These are phyloP conservation scores for Cheiracanthium punctorium DNA, from an alignment of 2,888 invertebrate genomes.

Conservation along the genomic window DNA sequence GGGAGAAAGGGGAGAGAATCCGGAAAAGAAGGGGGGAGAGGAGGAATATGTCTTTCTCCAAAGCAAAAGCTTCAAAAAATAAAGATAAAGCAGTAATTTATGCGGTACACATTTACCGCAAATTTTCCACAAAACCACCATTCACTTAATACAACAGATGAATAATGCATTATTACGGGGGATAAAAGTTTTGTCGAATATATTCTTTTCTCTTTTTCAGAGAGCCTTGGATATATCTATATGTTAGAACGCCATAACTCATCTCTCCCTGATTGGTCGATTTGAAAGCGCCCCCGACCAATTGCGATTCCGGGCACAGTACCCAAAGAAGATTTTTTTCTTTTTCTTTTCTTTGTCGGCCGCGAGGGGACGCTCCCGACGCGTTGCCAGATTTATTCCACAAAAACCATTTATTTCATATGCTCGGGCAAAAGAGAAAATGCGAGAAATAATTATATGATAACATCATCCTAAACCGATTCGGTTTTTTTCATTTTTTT, in stretches of 20 bases:
- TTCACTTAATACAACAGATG: constrained; percentile 68
- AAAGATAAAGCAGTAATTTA: constrained; percentile 69
- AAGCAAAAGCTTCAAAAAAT: constrained; percentile 43
- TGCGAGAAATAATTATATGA: constrained; percentile 69
- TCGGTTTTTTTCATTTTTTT: constrained; percentile 46
- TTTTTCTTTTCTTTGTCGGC: constrained; percentile 1
- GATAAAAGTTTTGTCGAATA: constrained; percentile 57
- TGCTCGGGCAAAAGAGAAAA: constrained; percentile 59
- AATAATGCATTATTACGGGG: constrained; percentile 67
- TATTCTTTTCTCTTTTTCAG: not conserved
- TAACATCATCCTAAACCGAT: constrained; percentile 52
- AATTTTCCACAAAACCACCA: constrained; percentile 57
- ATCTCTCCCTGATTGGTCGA: constrained; percentile 60
- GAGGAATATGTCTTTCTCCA: constrained; percentile 29
- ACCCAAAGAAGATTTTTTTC: not conserved
- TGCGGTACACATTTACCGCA: constrained; percentile 62
- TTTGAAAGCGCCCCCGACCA: constrained; percentile 2
- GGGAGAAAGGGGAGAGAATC: not conserved
- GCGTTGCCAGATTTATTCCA: constrained; percentile 58
- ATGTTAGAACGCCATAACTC: constrained; percentile 56
- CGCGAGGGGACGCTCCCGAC: constrained; percentile 54
- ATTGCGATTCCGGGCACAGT: not conserved
- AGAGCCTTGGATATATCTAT: constrained; percentile 15
- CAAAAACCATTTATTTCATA: constrained; percentile 67
- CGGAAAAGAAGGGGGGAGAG: not conserved